Conservation (phyloP, 2,888 invertebrate genomes). For the Callosobruchus maculatus region DNA sequence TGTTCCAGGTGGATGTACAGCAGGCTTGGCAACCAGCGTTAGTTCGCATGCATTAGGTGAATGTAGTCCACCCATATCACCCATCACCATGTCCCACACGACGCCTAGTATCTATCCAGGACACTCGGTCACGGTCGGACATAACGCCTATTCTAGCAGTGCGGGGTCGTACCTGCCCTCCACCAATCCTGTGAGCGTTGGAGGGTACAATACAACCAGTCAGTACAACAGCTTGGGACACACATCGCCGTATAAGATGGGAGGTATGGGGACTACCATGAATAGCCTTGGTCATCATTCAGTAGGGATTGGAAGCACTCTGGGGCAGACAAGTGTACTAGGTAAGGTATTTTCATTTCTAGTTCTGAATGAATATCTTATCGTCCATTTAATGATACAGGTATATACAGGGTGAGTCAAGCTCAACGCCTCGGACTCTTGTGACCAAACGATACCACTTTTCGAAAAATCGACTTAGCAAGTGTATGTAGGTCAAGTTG, state of each 20-base stretch:
- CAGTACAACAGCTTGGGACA: slow-evolving; percentile 43
- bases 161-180: not conserved
- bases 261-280: slow-evolving; percentile 25
- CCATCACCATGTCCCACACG: slow-evolving; percentile 50
- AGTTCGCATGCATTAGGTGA: slow-evolving; percentile 69
- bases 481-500: too few species aligned
- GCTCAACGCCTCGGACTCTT: too few species aligned
- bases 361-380: too few species aligned
- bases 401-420: too few species aligned
- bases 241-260: slow-evolving; percentile 21
- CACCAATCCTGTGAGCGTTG: slow-evolving; percentile 26
- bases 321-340: slow-evolving; percentile 36
- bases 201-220: slow-evolving; percentile 33
- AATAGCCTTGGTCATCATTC: slow-evolving; percentile 30
- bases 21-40: slow-evolving; percentile 64
- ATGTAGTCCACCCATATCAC: slow-evolving; percentile 56
- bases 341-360: slow-evolving; percentile 23
- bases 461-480: too few species aligned
- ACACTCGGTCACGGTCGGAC: slow-evolving; percentile 22
- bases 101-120: slow-evolving; percentile 53
- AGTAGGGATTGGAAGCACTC: slow-evolving; percentile 28
- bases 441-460: too few species aligned
- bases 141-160: slow-evolving; percentile 36
- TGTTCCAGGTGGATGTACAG: slow-evolving; percentile 46
- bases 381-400: not conserved